These are phyloP conservation scores for Drosophila aldrichi DNA, from an alignment of 2,888 invertebrate genomes.

Conservation along the genomic window DNA sequence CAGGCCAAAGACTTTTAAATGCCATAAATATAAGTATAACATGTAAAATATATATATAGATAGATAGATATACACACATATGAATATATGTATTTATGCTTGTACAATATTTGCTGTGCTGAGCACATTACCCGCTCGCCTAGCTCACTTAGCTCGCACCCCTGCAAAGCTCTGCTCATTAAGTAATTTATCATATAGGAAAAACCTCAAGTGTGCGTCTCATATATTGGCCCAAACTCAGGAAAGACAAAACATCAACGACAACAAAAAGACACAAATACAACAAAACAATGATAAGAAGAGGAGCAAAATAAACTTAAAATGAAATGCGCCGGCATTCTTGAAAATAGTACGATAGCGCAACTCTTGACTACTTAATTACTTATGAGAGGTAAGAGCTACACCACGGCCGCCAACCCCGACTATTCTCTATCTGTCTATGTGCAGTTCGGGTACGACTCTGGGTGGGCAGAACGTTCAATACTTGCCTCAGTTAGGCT, in stretches of 20 bases:
- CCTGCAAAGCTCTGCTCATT: slow-evolving; percentile 59
- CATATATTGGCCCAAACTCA: slow-evolving; percentile 37
- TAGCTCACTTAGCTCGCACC: slow-evolving; percentile 14
- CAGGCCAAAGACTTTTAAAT: slow-evolving; percentile 20
- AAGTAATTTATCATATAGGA: slow-evolving; percentile 59
- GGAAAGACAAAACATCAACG: not conserved
- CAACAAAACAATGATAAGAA: slow-evolving; percentile 21
- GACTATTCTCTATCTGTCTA: not conserved
- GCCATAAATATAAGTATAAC: slow-evolving; percentile 10
- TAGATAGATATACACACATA: slow-evolving; percentile 19
- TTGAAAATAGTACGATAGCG: slow-evolving; percentile 33
- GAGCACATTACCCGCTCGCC: slow-evolving; percentile 6
- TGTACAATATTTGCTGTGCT: slow-evolving; percentile 12
- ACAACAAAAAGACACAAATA: not conserved
- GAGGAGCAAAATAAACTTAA: not conserved
- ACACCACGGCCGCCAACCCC: not conserved
- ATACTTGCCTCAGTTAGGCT: not conserved
- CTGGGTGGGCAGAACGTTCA: not conserved
- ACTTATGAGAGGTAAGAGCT: slow-evolving; percentile 36
- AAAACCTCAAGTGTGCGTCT: slow-evolving; percentile 45
- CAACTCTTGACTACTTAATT: slow-evolving; percentile 53
- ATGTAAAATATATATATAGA: slow-evolving; percentile 8
- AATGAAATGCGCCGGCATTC: slow-evolving; percentile 30
- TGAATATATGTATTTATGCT: slow-evolving; percentile 14
- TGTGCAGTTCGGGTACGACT: not conserved